Evolutionary conservation across 2,888 invertebrate genomes (phyloP).

Genomic region (Temnothorax unifasciatus): DNA sequence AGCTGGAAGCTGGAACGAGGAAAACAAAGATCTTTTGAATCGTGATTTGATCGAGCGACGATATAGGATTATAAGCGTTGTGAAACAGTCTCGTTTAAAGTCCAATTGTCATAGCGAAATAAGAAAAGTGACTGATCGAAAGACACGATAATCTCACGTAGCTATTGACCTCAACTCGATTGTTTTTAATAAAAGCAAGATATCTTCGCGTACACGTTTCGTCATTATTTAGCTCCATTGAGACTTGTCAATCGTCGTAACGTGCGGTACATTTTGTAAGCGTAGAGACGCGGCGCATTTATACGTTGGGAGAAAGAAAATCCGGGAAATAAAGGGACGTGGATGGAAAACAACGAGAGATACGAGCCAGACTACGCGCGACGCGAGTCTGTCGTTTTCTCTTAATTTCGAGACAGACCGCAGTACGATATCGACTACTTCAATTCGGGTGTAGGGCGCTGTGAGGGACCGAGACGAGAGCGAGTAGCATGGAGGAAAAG

Average conservation of each 20-base stretch:
- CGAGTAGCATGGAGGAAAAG: slow-evolving; percentile 42
- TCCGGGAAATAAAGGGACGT: slow-evolving; percentile 25
- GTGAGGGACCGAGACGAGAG: slow-evolving; percentile 40
- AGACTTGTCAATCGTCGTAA: not conserved
- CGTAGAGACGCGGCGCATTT: not conserved
- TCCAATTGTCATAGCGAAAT: not conserved
- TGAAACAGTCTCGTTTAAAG: not conserved
- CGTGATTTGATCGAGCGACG: not conserved
- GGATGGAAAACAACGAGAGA: slow-evolving; percentile 55
- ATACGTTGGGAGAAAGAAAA: slow-evolving; percentile 7
- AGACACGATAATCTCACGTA: not conserved
- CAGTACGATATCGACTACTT: slow-evolving; percentile 84
- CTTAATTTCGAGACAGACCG: slow-evolving; percentile 84
- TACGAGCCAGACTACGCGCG: slow-evolving; percentile 23
- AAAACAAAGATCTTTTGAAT: not conserved
- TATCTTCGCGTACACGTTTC: not conserved
- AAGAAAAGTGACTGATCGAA: not conserved
- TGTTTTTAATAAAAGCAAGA: not conserved
- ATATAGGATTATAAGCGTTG: not conserved
- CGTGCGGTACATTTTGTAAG: not conserved
- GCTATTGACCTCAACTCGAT: not conserved
- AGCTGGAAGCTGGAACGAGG: not conserved
- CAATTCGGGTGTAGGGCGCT: slow-evolving; percentile 78
- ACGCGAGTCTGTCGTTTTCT: slow-evolving; percentile 75
- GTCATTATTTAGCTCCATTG: not conserved